phyloP scores from a whole-genome alignment of 2,113 vertebrate genomes.

The Psammodynastes pulverulentus region DNA sequence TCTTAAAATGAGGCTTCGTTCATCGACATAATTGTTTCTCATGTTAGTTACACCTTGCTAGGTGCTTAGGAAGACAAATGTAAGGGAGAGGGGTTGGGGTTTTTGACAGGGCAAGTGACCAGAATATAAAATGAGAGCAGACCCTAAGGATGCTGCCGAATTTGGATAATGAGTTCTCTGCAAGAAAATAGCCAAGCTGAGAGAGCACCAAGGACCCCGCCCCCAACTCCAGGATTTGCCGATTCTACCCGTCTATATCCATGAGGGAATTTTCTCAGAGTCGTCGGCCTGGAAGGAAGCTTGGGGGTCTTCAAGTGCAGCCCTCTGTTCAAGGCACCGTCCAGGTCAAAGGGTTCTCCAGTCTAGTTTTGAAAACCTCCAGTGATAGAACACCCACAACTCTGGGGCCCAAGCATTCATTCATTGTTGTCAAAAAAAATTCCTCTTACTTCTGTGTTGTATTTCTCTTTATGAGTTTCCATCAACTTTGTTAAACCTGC shows the following conservation, averaged over 20 bases:
- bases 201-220: background rate
- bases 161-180: background rate
- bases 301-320: too few species aligned
- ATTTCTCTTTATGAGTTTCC: background rate
- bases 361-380: background rate
- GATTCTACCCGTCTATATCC: background rate
- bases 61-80: background rate
- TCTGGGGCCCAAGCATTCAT: background rate
- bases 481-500: background rate
- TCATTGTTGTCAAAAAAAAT: background rate
- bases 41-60: background rate
- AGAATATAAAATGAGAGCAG: background rate
- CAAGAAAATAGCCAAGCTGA: background rate
- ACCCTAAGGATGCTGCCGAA: too few species aligned
- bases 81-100: background rate
- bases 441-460: background rate
- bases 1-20: background rate
- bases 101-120: background rate
- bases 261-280: background rate
- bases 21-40: background rate
- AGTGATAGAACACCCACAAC: background rate
- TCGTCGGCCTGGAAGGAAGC: background rate
- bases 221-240: background rate
- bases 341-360: too few species aligned
- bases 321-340: too few species aligned